These are phyloP conservation scores for Gerosis bhagava DNA, from an alignment of 2,888 invertebrate genomes.

Conservation along the genomic window DNA sequence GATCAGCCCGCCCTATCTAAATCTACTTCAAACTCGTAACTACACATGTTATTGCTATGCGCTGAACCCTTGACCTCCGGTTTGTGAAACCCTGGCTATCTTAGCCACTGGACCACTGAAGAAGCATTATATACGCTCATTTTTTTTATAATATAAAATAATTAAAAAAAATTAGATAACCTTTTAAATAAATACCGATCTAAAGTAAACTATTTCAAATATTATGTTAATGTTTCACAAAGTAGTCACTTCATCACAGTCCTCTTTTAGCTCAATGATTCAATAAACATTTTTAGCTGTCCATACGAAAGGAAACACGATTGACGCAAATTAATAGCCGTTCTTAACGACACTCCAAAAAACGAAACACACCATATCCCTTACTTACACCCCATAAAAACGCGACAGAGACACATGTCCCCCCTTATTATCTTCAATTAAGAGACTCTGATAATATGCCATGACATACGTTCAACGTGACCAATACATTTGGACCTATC, in stretches of 20 bases:
- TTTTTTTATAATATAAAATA: too few species aligned
- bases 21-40: too few species aligned
- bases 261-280: conserved; percentile 8
- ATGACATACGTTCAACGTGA: conserved; percentile 66
- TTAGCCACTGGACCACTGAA: too few species aligned
- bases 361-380: conserved; percentile 60
- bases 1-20: too few species aligned
- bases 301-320: conserved; percentile 42
- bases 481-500: conserved; percentile 45
- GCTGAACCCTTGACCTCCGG: too few species aligned
- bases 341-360: conserved; percentile 65
- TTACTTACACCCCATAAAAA: conserved; percentile 75
- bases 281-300: conserved; percentile 21
- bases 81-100: too few species aligned
- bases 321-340: conserved; percentile 63
- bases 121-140: too few species aligned
- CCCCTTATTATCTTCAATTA: conserved; percentile 81
- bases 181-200: too few species aligned
- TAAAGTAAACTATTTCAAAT: too few species aligned
- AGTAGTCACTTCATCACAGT: not conserved
- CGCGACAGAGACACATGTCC: conserved; percentile 79
- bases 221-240: too few species aligned
- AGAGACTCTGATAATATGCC: conserved; percentile 75
- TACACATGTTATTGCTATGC: too few species aligned
- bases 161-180: too few species aligned